These are phyloP conservation scores for Bucco capensis DNA, from an alignment of 2,113 vertebrate genomes.

Conservation along the genomic window DNA sequence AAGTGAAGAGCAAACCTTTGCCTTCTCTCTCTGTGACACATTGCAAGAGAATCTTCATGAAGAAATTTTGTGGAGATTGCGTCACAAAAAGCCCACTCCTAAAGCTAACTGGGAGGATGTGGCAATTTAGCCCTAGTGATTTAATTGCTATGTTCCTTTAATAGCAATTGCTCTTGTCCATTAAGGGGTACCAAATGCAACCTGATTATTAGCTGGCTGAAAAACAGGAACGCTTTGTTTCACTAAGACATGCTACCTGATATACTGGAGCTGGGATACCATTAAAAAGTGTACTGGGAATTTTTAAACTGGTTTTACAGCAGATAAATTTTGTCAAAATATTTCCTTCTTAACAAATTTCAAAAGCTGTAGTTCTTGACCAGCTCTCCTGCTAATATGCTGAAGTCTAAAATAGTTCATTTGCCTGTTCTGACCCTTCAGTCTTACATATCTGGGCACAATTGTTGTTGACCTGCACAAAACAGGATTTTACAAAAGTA, in stretches of 20 bases:
- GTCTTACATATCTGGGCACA: not conserved
- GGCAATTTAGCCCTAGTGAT: not conserved
- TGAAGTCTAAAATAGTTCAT: not conserved
- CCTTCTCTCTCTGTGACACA: not conserved
- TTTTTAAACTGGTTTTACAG: not conserved
- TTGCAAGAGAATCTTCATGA: not conserved
- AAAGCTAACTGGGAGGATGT: not conserved
- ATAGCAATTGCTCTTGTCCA: not conserved
- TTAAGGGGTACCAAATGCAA: not conserved
- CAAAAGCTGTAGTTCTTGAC: not conserved
- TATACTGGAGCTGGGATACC: not conserved
- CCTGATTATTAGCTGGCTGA: not conserved
- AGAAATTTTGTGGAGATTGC: slow-evolving; percentile 19
- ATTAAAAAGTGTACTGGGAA: not conserved
- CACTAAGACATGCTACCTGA: not conserved
- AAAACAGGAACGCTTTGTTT: not conserved
- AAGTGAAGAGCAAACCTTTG: not conserved
- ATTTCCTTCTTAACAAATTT: not conserved
- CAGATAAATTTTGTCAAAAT: not conserved
- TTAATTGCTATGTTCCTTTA: slow-evolving; percentile 16
- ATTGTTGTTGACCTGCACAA: not conserved
- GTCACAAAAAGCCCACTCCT: not conserved
- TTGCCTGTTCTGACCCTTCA: not conserved
- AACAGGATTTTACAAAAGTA: not conserved
- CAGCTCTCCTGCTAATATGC: not conserved